Evolutionary conservation across 2,797 vertebrate genomes (phyloP).

Genomic region (Agapornis canus): DNA sequence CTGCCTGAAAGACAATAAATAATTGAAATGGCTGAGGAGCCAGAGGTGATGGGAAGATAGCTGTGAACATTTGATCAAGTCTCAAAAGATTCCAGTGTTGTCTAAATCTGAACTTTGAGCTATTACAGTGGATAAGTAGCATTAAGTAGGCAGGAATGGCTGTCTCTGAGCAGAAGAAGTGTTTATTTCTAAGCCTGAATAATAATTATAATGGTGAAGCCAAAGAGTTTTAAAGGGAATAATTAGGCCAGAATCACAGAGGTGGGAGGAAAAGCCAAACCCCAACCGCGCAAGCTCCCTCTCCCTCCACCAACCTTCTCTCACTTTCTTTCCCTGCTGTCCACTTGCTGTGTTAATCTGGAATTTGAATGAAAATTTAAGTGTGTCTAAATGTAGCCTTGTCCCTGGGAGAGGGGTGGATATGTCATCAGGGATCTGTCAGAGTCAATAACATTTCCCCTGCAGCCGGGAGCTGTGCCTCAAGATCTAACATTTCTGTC

Average conservation of each 20-base stretch:
- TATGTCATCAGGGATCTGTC: slow-evolving; percentile 68
- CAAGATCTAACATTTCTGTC: slow-evolving; percentile 66
- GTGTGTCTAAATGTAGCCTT: slow-evolving; percentile 59
- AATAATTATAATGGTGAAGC: slow-evolving; percentile 29
- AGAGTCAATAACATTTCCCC: slow-evolving; percentile 55
- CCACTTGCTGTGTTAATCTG: background rate
- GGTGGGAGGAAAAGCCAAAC: background rate
- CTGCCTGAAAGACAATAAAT: background rate
- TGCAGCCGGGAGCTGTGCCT: slow-evolving; percentile 40
- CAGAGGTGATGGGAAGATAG: background rate
- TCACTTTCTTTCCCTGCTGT: background rate
- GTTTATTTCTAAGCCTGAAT: slow-evolving; percentile 30
- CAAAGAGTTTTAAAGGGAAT: slow-evolving; percentile 36
- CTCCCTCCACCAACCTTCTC: background rate
- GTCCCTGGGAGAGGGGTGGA: slow-evolving; percentile 33
- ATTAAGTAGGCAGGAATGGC: slow-evolving; percentile 26
- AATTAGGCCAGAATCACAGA: slow-evolving; percentile 7
- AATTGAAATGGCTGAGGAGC: background rate
- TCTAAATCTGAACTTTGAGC: slow-evolving; percentile 38
- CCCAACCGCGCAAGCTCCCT: background rate
- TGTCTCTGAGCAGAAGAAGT: background rate
- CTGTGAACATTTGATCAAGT: background rate
- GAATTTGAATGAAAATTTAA: slow-evolving; percentile 26
- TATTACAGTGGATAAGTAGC: background rate
- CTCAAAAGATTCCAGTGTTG: background rate